A percentile compares a stretch with the other conserved stretches of the same genome.
These are phyloP conservation scores for Hestina assimilis DNA, from an alignment of 1,140 invertebrate genomes.

Conservation along the genomic window DNA sequence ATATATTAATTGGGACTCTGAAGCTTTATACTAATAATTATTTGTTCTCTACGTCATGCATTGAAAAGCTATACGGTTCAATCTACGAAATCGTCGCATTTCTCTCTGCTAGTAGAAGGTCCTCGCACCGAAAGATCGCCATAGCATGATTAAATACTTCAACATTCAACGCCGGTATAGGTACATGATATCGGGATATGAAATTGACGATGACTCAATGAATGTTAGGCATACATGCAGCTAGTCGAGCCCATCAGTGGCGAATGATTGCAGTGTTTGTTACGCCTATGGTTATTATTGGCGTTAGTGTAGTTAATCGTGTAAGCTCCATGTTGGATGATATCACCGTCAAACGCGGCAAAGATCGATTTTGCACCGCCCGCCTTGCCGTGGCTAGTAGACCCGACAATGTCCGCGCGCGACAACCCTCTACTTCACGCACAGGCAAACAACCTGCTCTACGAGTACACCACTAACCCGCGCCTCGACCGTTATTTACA, in stretches of 20 bases:
- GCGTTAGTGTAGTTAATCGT: slow-evolving; percentile 76
- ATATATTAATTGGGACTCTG: slow-evolving; percentile 59
- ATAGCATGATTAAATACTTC: background rate
- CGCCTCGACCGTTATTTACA: slow-evolving; percentile 76
- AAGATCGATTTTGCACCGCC: slow-evolving; percentile 77
- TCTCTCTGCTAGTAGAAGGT: slow-evolving; percentile 9
- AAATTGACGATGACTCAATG: slow-evolving; percentile 35
- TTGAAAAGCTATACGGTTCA: slow-evolving; percentile 29
- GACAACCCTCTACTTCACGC: slow-evolving; percentile 40
- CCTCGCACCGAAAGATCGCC: slow-evolving; percentile 2
- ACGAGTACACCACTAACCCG: slow-evolving; percentile 66
- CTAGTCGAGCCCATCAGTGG: slow-evolving; percentile 44
- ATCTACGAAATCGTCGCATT: background rate
- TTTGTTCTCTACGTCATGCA: slow-evolving; percentile 55
- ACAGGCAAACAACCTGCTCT: slow-evolving; percentile 53
- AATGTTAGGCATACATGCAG: slow-evolving; percentile 57
- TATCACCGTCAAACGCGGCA: slow-evolving; percentile 38
- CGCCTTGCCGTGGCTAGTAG: slow-evolving; percentile 40
- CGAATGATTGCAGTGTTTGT: slow-evolving; percentile 62
- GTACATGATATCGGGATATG: slow-evolving; percentile 19
- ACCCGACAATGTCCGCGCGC: slow-evolving; percentile 41
- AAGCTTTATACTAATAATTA: slow-evolving; percentile 50
- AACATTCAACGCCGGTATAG: slow-evolving; percentile 2
- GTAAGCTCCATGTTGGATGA: slow-evolving; percentile 70
- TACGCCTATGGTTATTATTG: slow-evolving; percentile 57